Conservation (phyloP, 2,113 vertebrate species). For the Motacilla tschutschensis region DNA sequence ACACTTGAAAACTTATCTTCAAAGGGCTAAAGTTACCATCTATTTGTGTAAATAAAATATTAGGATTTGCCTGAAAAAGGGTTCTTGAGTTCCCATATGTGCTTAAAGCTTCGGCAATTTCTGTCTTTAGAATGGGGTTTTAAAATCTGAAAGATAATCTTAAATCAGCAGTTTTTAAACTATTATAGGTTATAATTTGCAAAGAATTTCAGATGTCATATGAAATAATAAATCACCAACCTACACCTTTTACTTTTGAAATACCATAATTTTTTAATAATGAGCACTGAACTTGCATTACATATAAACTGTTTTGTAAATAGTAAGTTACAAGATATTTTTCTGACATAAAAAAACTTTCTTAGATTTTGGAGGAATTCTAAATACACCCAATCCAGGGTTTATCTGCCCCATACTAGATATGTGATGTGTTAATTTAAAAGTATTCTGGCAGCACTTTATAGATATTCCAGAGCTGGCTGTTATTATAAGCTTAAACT, state of each 20-base stretch:
- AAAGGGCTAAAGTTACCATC: not conserved
- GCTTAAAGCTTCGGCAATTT: not conserved
- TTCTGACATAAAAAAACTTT: not conserved
- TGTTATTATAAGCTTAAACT: not conserved
- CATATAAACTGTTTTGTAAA: not conserved
- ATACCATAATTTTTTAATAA: not conserved
- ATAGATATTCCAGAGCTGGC: not conserved
- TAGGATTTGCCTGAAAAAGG: not conserved
- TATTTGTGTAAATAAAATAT: not conserved
- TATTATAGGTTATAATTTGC: not conserved
- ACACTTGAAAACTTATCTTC: constrained; percentile 43
- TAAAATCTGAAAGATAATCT: not conserved
- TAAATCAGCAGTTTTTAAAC: not conserved
- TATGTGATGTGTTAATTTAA: not conserved
- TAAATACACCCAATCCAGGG: not conserved
- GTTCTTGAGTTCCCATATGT: not conserved
- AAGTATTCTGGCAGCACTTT: not conserved
- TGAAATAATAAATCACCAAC: not conserved
- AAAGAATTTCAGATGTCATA: not conserved
- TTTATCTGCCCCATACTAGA: not conserved
- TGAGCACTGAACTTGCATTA: not conserved
- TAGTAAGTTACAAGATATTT: not conserved
- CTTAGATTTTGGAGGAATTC: not conserved
- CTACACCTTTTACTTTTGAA: not conserved
- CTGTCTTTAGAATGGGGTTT: not conserved